Base-by-base conservation (phyloP, 2,113 vertebrate genomes). In the Rhombomys opimus region DNA sequence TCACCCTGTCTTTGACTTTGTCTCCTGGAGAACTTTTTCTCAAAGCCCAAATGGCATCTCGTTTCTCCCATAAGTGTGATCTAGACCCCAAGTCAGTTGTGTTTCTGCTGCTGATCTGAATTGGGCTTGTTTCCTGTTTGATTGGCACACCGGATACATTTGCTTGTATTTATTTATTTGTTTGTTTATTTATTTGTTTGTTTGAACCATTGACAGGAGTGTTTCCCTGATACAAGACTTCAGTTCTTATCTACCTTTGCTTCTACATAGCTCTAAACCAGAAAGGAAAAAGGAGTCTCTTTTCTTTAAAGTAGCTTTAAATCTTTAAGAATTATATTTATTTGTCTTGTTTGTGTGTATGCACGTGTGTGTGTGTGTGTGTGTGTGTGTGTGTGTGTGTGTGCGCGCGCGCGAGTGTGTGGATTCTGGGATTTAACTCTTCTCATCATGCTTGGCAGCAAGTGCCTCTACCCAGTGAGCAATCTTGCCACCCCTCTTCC, bases 121-220 rank as follows among this genome's bases (percentile, higher is more conserved):
- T 6, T 32, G 68, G 84, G 9, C 2, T 68, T 25, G 20, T 20
- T 46, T 41, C 1, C 22, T 23, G n/a, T 91, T 35, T 59, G 38
- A 7, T 35, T 6, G 11, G 54, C 4, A 0, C 17, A 1, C 35
- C 2, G 63, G 11, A 17, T 13, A 1, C 0, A 0, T 41, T 73
- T 3, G 2, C 70, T 54, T 89, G 41, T 13, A 32, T 82, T 35
- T 20, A 1, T 35, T 27, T 1, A 1, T 10, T 35, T 20, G 1
- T 35, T 27, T 2, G 0, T 10, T 32, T 32, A 3, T 50, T 52
- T 52, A 3, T 50, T 52, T 52, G 8, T 77, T 17, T 54, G 54
- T 50, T 6, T 2, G 20, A 80, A 57, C 57, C 1, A 52, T 30
- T 77, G 46, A 52, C 50, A 89, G 75, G 90, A 27, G 0, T 1